These are phyloP conservation scores for Cyaniris semiargus DNA, from an alignment of 2,888 invertebrate genomes.

Conservation along the genomic window DNA sequence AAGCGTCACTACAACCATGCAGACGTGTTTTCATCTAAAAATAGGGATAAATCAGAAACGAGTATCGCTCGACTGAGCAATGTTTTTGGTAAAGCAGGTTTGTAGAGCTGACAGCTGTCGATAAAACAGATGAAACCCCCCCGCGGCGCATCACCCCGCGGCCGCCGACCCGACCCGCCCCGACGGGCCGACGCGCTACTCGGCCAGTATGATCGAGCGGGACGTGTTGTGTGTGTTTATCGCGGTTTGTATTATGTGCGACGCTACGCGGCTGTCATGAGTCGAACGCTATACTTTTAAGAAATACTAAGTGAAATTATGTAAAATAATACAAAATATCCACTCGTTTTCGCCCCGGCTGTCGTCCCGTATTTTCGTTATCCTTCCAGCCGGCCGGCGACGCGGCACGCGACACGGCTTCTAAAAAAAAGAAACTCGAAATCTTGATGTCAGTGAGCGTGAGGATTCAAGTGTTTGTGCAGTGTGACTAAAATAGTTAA, in stretches of 20 bases:
- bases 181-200: slow-evolving; percentile 46
- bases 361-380: slow-evolving; percentile 77
- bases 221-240: slow-evolving; percentile 64
- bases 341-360: slow-evolving; percentile 77
- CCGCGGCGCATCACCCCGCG: slow-evolving; percentile 53
- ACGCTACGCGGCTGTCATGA: slow-evolving; percentile 69
- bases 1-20: background rate
- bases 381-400: slow-evolving; percentile 84
- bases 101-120: slow-evolving; percentile 49
- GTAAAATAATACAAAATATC: slow-evolving; percentile 73
- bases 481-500: slow-evolving; percentile 78
- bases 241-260: slow-evolving; percentile 56
- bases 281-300: slow-evolving; percentile 62
- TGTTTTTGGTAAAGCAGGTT: slow-evolving; percentile 26
- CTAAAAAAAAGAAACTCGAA: slow-evolving; percentile 64
- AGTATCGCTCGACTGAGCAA: slow-evolving; percentile 10
- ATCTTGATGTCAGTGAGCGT: slow-evolving; percentile 72
- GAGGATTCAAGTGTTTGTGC: slow-evolving; percentile 73
- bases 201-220: slow-evolving; percentile 76
- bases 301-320: slow-evolving; percentile 77
- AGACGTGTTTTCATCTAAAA: background rate
- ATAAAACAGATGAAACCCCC: slow-evolving; percentile 52
- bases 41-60: background rate
- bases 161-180: slow-evolving; percentile 38
- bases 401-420: slow-evolving; percentile 81